Evolutionary conservation across 2,888 invertebrate genomes (phyloP).

Genomic region (Ommatoiulus sabulosus): DNA sequence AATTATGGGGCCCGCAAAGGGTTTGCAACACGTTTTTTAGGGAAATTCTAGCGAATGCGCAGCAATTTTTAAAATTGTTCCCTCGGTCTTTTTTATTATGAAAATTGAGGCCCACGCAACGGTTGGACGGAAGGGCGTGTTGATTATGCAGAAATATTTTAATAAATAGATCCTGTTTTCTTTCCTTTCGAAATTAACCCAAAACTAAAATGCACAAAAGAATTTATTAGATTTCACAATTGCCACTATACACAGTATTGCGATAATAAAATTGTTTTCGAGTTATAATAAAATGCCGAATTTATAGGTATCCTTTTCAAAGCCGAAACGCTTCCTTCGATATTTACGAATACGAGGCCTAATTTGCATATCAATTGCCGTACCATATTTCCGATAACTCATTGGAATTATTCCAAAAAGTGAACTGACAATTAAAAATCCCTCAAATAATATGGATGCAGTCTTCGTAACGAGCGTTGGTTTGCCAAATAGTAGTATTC

Average conservation of each 20-base stretch:
- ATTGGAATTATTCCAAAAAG: constrained; percentile 12
- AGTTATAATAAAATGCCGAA: not conserved
- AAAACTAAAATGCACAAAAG: constrained; percentile 8
- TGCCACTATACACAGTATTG: not conserved
- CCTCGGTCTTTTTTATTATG: not conserved
- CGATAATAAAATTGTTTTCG: not conserved
- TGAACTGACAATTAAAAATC: not conserved
- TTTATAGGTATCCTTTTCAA: constrained; percentile 29
- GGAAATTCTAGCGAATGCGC: not conserved
- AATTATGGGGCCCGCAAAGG: not conserved
- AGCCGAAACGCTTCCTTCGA: not conserved
- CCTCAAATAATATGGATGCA: too few relatives aligned
- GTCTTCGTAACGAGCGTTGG: not conserved
- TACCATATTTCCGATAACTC: not conserved
- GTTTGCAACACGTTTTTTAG: not conserved
- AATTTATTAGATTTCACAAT: constrained; percentile 22
- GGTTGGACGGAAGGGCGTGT: constrained; percentile 23
- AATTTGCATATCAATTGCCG: not conserved
- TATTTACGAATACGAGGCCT: not conserved
- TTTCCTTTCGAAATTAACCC: not conserved
- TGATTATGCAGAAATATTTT: constrained; percentile 33
- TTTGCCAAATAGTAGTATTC: not conserved
- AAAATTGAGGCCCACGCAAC: not conserved
- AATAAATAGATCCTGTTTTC: constrained; percentile 39
- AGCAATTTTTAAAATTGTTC: not conserved